Conservation (phyloP, 2,113 vertebrate species). For the Mixornis gularis region DNA sequence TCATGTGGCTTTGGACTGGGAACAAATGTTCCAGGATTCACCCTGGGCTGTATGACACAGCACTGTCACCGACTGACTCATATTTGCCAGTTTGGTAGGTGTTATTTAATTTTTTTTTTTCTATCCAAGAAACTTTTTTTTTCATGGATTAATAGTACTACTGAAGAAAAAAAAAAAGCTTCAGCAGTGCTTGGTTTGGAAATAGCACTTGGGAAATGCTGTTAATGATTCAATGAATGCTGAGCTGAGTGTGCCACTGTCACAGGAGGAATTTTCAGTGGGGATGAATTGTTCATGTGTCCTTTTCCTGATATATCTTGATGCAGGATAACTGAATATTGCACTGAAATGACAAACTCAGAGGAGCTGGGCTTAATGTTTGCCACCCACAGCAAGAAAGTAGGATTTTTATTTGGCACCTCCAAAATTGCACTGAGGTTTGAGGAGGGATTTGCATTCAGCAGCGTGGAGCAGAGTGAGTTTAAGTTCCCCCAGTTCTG, state of each 20-base stretch:
- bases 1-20: neutral
- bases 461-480: rapidly evolving
- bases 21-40: neutral
- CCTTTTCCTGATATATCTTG: neutral
- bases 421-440: rapidly evolving
- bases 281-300: rapidly evolving
- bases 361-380: rapidly evolving
- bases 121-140: neutral
- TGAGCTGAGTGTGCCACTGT: neutral
- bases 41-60: neutral
- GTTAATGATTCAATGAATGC: neutral
- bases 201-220: neutral
- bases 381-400: neutral
- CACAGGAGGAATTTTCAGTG: neutral
- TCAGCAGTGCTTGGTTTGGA: neutral
- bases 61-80: neutral
- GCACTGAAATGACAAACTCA: neutral
- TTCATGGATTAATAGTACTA: neutral
- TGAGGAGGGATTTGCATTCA: neutral
- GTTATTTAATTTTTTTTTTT: neutral
- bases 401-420: neutral
- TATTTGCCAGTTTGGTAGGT: neutral
- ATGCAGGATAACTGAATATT: neutral
- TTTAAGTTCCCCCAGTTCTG: neutral
- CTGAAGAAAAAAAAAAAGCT: neutral